These are phyloP conservation scores for Folsomia manolachei DNA, from an alignment of 2,888 invertebrate genomes.

Conservation along the genomic window DNA sequence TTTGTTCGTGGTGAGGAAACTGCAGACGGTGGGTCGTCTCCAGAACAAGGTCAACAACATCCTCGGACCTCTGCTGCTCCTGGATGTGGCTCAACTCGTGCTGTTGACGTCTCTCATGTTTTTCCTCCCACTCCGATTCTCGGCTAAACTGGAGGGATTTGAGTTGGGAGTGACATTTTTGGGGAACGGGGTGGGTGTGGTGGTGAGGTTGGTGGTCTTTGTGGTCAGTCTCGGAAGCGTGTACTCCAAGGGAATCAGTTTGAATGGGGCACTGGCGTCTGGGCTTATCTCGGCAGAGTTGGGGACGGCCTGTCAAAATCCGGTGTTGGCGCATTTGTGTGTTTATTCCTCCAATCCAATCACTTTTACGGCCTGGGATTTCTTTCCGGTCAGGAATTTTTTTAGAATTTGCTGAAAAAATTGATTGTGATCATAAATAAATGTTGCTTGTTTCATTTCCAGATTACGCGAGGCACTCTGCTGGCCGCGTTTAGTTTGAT, in stretches of 20 bases:
- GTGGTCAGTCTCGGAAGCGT: constrained; percentile 32
- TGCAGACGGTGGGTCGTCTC: constrained; percentile 20
- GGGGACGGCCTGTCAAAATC: constrained; percentile 9
- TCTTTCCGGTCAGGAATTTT: too few species aligned
- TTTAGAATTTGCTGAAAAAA: too few species aligned
- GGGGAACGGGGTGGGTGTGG: constrained; percentile 16
- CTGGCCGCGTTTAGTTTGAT: constrained; percentile 22
- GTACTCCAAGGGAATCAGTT: constrained; percentile 18
- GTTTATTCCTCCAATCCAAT: constrained; percentile 23
- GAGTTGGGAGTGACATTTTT: constrained; percentile 6
- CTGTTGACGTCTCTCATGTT: constrained; percentile 23
- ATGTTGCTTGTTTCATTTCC: too few species aligned
- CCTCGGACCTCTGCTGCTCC: constrained; percentile 26
- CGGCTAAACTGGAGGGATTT: not conserved
- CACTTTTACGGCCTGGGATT: constrained; percentile 26
- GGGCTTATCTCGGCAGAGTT: constrained; percentile 14
- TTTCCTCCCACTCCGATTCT: constrained; percentile 27
- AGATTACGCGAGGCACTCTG: constrained; percentile 23
- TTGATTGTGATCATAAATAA: too few species aligned
- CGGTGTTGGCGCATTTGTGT: constrained; percentile 22
- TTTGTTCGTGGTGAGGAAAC: not conserved
- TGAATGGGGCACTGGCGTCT: constrained; percentile 21
- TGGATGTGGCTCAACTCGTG: constrained; percentile 23
- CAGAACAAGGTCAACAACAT: constrained; percentile 19
- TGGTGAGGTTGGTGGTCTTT: constrained; percentile 22